Base-by-base conservation (phyloP, 2,888 invertebrate species). In the Andrena bucephala region DNA sequence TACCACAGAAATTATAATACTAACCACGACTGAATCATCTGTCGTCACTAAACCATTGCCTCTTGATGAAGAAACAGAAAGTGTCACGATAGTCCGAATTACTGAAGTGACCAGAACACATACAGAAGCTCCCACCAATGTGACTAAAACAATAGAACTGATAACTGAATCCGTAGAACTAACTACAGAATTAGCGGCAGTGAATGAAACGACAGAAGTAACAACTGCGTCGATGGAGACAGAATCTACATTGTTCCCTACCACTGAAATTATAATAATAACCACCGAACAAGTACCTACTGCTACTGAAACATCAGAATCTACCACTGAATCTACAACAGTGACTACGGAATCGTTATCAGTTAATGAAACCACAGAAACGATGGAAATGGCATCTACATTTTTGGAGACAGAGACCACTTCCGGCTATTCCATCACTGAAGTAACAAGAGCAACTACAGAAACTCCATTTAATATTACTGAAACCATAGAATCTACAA, bases 301-400 rank as follows among this genome's bases (percentile, higher is more conserved):
- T 20, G 8, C 8, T 52, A 52, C 52, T 52, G 20, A 8, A 20
- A 52, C 20, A 52, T 20, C 52, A 52, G 7, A 20, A 52, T 20
- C 20, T 8, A 48, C 24, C 10, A n/a, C 3, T 16, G 62, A 52
- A 29, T 36, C 27, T 36, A 50, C 60, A 13, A 63, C 27, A 36
- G 29, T 29, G 20, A 7, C 36, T 20, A 57, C 59, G n/a, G 66
- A 79, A 72, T 36, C 31, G 13, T 57, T 63, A 33, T 36, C 2
- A 68, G 68, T 13, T 2, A 57, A 29, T 10, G 13, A 13, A 57
- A 57, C 57, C 10, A 27, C 27, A 24, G 27, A 57, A 24, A 57
- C 4, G 4, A 10, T 7, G 7, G 54, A 54, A 54, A 20, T 7
- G 2, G 20, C 10, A 20, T 7, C 54, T 24, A 24, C 8, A 6